Percentiles rank a stretch among this genome's conserved stretches.
These are phyloP conservation scores for Trididemnum miniatum DNA, from an alignment of 23 tunicate species.

Conservation along the genomic window DNA sequence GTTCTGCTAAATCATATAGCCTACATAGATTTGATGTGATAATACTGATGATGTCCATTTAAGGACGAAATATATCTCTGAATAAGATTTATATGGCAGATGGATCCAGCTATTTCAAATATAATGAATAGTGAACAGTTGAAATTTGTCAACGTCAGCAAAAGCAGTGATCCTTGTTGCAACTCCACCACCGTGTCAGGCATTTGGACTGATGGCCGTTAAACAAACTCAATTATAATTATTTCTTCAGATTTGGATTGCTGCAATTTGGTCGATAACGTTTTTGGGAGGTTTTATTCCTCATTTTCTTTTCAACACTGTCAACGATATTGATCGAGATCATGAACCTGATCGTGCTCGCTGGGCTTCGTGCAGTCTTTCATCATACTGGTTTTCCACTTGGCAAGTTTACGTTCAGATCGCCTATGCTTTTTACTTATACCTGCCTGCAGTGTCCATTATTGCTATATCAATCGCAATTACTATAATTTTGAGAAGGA, in stretches of 20 bases:
- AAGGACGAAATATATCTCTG: no score
- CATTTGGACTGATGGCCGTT: no score
- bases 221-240: neutral
- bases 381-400: conserved; percentile 49
- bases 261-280: conserved; percentile 36
- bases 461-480: conserved; percentile 29
- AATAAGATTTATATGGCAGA: no score
- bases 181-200: no score
- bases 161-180: no score
- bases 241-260: conserved; percentile 49
- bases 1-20: no score
- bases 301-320: conserved; percentile 68
- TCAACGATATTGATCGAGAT: conserved; percentile 49
- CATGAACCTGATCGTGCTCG: conserved; percentile 36
- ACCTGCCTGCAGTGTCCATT: conserved; percentile 40
- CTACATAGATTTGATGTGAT: no score
- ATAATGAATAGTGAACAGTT: no score
- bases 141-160: no score
- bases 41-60: no score
- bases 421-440: conserved; percentile 46
- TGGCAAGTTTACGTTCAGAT: conserved; percentile 71
- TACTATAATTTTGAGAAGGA: conserved; percentile 1
- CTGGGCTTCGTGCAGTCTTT: conserved; percentile 75
- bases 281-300: conserved; percentile 62
- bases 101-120: no score